A percentile compares a stretch with the other conserved stretches of the same genome.
phyloP scores from a whole-genome alignment of 2,888 invertebrate genomes.

The Cylindroiulus punctatus region DNA sequence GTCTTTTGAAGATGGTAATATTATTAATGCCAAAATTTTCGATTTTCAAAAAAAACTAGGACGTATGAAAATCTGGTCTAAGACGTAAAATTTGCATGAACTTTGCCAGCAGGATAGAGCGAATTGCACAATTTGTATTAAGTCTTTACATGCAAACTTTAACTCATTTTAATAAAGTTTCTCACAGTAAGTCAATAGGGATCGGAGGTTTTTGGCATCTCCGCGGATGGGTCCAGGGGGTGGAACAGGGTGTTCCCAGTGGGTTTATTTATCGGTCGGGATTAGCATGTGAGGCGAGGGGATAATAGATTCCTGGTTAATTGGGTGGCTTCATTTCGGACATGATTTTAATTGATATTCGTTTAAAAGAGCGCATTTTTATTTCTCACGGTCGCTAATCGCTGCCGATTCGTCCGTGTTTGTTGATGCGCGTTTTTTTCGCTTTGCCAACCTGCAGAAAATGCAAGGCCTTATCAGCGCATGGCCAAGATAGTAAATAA shows the following conservation, averaged over 20 bases:
- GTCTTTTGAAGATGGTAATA: no score
- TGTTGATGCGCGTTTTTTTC: not conserved
- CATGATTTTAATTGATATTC: slow-evolving; percentile 49
- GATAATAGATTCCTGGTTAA: slow-evolving; percentile 18
- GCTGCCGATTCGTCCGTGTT: not conserved
- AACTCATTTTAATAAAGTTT: no score
- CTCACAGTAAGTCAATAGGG: no score
- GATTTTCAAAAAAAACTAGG: no score
- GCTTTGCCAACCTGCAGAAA: not conserved
- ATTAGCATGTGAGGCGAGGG: slow-evolving; percentile 10
- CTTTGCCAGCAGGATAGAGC: no score
- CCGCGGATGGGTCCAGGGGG: not conserved
- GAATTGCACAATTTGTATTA: no score
- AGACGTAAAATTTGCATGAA: no score
- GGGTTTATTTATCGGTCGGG: not conserved
- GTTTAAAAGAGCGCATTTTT: slow-evolving; percentile 44
- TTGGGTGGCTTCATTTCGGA: not conserved
- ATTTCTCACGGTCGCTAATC: slow-evolving; percentile 50
- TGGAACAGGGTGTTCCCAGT: not conserved
- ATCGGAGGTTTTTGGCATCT: not conserved
- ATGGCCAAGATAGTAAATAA: slow-evolving; percentile 30
- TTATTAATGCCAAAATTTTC: no score
- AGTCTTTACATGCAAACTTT: no score
- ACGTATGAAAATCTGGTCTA: no score
- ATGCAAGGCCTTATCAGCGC: slow-evolving; percentile 7